These are phyloP conservation scores for Porphyrio hochstetteri DNA, from an alignment of 2,113 vertebrate species.

Conservation along the genomic window DNA sequence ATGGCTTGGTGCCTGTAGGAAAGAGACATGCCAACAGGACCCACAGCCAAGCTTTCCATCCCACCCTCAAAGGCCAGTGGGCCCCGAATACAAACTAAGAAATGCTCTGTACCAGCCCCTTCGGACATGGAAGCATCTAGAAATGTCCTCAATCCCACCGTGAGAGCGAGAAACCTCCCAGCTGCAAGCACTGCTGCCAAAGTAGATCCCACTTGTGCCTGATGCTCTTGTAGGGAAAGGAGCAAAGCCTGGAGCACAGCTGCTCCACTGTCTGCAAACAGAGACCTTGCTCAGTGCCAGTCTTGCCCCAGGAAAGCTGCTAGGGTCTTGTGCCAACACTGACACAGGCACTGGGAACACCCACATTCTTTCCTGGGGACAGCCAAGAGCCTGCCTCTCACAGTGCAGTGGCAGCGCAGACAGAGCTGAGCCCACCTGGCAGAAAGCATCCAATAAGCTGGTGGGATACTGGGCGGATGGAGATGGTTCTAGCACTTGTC, in stretches of 20 bases:
- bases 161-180: not conserved
- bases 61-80: not conserved
- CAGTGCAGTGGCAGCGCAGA: not conserved
- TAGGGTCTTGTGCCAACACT: not conserved
- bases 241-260: conserved; percentile 36
- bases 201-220: conserved; percentile 28
- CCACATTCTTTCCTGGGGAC: not conserved
- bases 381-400: not conserved
- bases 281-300: not conserved
- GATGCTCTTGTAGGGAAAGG: conserved; percentile 2
- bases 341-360: not conserved
- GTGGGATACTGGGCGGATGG: not conserved
- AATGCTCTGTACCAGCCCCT: not conserved
- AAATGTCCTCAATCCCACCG: not conserved
- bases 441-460: not conserved
- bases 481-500: not conserved
- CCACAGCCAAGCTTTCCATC: not conserved
- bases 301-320: not conserved
- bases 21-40: not conserved
- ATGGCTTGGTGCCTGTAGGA: not conserved
- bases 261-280: conserved; percentile 8
- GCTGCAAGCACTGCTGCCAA: conserved; percentile 26
- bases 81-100: not conserved
- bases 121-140: conserved; percentile 15
- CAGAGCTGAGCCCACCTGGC: not conserved